phyloP scores from a whole-genome alignment of 1,140 invertebrate genomes.

The Eubasilissa regina region DNA sequence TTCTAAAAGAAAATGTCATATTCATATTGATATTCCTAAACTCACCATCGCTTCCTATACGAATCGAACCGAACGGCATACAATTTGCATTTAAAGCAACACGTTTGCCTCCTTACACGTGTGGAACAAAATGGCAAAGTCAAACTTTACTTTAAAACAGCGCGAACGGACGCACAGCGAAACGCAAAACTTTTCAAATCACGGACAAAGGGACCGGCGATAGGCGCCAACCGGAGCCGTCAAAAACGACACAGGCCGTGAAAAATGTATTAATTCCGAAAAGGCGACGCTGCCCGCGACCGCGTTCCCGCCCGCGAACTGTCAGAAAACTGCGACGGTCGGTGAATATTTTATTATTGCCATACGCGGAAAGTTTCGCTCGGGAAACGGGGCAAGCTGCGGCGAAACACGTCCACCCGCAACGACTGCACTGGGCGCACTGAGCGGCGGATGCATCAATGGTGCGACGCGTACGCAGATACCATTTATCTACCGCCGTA shows the following conservation, averaged over 20 bases:
- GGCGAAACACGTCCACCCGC: slow-evolving; percentile 27
- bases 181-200: too few relatives aligned
- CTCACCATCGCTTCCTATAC: background rate
- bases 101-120: background rate
- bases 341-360: slow-evolving; percentile 6
- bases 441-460: slow-evolving; percentile 8
- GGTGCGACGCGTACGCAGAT: background rate
- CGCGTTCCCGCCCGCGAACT: slow-evolving; percentile 11
- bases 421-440: slow-evolving; percentile 54
- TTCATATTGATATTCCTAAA: too few relatives aligned
- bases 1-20: too few relatives aligned
- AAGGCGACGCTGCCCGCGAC: too few relatives aligned
- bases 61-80: background rate
- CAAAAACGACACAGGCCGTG: too few relatives aligned
- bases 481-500: background rate
- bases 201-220: too few relatives aligned
- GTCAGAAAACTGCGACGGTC: slow-evolving; percentile 12
- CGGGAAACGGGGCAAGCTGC: background rate
- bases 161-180: too few relatives aligned
- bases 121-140: background rate
- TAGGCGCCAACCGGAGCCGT: too few relatives aligned
- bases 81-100: background rate
- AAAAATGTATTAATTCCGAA: background rate
- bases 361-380: background rate
- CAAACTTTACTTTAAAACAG: background rate